Evolutionary conservation across 2,113 vertebrate species (phyloP).

Genomic region (Passer domesticus): DNA sequence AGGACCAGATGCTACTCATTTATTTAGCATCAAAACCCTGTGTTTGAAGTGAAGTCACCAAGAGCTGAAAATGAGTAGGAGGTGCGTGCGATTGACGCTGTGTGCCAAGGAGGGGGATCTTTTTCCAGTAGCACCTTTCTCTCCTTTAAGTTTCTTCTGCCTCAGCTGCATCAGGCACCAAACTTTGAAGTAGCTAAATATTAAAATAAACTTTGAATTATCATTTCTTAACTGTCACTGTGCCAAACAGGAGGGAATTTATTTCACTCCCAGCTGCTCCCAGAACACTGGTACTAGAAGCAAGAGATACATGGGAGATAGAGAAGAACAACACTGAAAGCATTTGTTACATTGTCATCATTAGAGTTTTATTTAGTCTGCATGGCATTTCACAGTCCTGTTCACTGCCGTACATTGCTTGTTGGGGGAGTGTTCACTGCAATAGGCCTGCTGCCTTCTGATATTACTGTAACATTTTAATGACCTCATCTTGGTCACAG

Average conservation of each 20-base stretch:
- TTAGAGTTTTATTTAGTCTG: neutral
- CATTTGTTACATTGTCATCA: neutral
- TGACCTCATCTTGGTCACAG: neutral
- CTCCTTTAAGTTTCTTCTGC: neutral
- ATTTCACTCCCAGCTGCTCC: neutral
- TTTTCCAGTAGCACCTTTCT: neutral
- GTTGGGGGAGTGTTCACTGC: neutral
- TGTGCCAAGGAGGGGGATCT: neutral
- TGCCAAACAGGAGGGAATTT: neutral
- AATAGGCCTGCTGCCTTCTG: neutral
- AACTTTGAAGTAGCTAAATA: neutral
- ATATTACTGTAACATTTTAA: neutral
- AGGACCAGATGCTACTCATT: neutral
- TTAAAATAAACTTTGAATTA: neutral
- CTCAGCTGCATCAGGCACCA: neutral
- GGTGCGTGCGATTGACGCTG: neutral
- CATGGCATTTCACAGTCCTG: neutral
- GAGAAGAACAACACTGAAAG: neutral
- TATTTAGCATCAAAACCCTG: neutral
- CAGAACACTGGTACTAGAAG: neutral
- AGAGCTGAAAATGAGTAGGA: conserved; percentile 26
- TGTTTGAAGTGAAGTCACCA: neutral
- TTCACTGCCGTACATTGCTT: neutral
- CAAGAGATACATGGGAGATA: neutral
- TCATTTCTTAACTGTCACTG: neutral